Evolutionary conservation across 2,888 invertebrate genomes (phyloP).

Genomic region (Drosophila prostipennis): DNA sequence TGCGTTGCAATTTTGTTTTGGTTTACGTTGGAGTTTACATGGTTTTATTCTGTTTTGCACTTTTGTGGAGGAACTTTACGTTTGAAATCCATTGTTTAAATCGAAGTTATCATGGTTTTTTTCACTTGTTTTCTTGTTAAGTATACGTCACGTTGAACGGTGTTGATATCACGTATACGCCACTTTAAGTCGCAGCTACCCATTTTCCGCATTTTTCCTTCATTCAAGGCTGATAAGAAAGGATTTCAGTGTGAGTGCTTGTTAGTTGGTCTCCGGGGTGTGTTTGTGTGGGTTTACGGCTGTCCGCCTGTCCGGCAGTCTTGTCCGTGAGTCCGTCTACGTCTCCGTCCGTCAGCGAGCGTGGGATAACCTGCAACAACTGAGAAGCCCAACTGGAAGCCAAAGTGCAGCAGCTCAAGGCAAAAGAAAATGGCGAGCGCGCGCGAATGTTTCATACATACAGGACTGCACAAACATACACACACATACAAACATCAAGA

Average conservation of each 20-base stretch:
- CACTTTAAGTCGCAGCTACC: slow-evolving; percentile 16
- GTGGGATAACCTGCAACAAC: slow-evolving; percentile 76
- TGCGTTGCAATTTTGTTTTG: slow-evolving; percentile 35
- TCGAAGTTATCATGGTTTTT: not conserved
- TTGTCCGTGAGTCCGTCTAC: slow-evolving; percentile 60
- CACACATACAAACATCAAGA: slow-evolving; percentile 8
- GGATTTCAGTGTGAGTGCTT: slow-evolving; percentile 5
- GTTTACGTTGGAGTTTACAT: slow-evolving; percentile 17
- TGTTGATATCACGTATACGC: slow-evolving; percentile 26
- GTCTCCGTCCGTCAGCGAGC: slow-evolving; percentile 65
- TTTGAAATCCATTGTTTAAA: not conserved
- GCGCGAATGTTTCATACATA: slow-evolving; percentile 62
- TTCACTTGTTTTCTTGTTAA: slow-evolving; percentile 27
- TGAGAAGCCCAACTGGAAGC: slow-evolving; percentile 64
- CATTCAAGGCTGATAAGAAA: slow-evolving; percentile 13
- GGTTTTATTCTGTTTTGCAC: slow-evolving; percentile 45
- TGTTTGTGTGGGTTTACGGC: slow-evolving; percentile 12
- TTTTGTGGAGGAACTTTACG: slow-evolving; percentile 65
- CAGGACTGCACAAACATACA: slow-evolving; percentile 43
- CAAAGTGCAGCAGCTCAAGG: slow-evolving; percentile 70
- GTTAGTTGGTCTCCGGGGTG: slow-evolving; percentile 38
- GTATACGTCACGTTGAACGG: slow-evolving; percentile 42
- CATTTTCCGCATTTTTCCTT: slow-evolving; percentile 8
- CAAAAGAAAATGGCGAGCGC: slow-evolving; percentile 72
- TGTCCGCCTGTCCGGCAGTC: slow-evolving; percentile 12